Base-by-base conservation (phyloP, 2,113 vertebrate genomes). In the Heteronetta atricapilla region DNA sequence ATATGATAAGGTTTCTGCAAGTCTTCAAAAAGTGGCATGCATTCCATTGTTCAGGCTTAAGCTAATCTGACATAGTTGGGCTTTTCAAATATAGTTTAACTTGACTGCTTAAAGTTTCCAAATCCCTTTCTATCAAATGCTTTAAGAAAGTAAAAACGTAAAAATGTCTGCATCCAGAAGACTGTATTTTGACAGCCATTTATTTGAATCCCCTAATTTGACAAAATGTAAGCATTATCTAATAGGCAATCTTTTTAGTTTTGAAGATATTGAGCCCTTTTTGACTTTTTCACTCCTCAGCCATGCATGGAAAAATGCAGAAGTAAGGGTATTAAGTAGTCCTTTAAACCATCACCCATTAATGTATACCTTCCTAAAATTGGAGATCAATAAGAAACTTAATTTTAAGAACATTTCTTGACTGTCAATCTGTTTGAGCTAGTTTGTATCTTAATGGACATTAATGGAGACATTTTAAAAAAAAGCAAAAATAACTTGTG, bases 191-290 rank as follows among this genome's bases (percentile, higher is more conserved):
- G 60, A 73, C 84, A 82, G 18, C 33, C 36, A 36, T 80, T 94
- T 80, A 80, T 48, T n/a, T 88, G 20, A 80, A 52, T 86, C 22
- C 79, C 20, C 33, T 74, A 62, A 52, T 66, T 29, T 93, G 59
- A 77, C 34, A 84, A 91, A 84, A 82, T 22, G 20, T 79, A 79
- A 72, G 67, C 33, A 59, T 77, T 81, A 63, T 91, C 55, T 81
- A 85, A 56, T 52, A 29, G 26, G 77, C 14, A 52, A 92, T 79
- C 64, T 80, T 94, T 96, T 92, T 78, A 86, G 40, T 82, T 91
- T 82, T 23, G 44, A 79, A 88, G 62, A 67, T 72, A 74, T 10
- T 75, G 70, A 83, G 73, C 66, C n/a, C 60, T 79, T 69, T 10
- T 89, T 94, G 34, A 40, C 23, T 76, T 28, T 70, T 92, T 12